Conservation (phyloP, 1,140 invertebrate species). For the Medauroidea extradentata region DNA sequence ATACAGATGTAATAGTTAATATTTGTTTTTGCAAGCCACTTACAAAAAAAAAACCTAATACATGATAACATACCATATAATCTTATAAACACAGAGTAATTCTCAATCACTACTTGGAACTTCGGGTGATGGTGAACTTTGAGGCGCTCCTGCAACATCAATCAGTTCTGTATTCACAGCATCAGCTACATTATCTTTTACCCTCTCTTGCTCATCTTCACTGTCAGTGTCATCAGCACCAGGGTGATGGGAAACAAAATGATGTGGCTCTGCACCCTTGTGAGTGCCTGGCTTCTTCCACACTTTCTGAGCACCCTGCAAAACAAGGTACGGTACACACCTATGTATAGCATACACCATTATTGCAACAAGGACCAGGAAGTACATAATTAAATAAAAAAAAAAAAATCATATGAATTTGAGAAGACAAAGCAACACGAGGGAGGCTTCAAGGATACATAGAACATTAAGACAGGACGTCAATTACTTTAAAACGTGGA, state of each 20-base stretch:
- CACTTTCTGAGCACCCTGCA: slow-evolving; percentile 43
- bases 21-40: too few relatives aligned
- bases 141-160: too few relatives aligned
- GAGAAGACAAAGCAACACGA: not conserved
- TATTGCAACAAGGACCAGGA: too few relatives aligned
- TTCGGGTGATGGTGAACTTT: too few relatives aligned
- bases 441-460: not conserved
- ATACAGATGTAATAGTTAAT: too few relatives aligned
- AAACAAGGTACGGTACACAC: too few relatives aligned
- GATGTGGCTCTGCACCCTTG: slow-evolving; percentile 34
- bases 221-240: slow-evolving; percentile 34
- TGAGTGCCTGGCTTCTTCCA: slow-evolving; percentile 49
- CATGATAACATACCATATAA: too few relatives aligned
- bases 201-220: slow-evolving; percentile 9
- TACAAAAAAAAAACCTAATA: too few relatives aligned
- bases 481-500: not conserved
- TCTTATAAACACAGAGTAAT: too few relatives aligned
- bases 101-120: too few relatives aligned
- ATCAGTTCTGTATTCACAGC: too few relatives aligned
- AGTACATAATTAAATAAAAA: not conserved
- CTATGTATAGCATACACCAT: too few relatives aligned
- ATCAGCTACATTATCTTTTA: slow-evolving; percentile 51
- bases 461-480: not conserved
- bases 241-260: slow-evolving; percentile 40
- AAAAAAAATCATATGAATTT: not conserved